A percentile compares a stretch with the other conserved stretches of the same genome.
Evolutionary conservation across 1,140 invertebrate genomes (phyloP).

Genomic region (Nephila pilipes): DNA sequence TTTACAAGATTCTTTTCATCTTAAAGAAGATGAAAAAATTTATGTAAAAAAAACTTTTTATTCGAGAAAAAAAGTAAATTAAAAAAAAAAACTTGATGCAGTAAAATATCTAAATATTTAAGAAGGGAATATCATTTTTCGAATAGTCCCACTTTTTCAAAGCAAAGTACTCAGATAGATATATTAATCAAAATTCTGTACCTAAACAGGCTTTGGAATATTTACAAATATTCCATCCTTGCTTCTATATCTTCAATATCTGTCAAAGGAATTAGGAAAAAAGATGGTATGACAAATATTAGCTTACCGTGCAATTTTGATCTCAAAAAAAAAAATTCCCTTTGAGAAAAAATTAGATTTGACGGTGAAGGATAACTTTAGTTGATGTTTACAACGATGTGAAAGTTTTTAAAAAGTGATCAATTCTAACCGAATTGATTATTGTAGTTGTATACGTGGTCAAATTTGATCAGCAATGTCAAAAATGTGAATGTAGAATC

Average conservation of each 20-base stretch:
- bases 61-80: no score
- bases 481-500: background rate
- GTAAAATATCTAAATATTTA: no score
- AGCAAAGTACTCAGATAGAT: no score
- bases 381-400: conserved; percentile 14
- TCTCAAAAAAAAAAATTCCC: background rate
- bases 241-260: background rate
- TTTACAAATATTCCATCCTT: background rate
- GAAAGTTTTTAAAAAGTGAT: conserved; percentile 56
- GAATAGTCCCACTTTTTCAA: no score
- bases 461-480: background rate
- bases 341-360: background rate
- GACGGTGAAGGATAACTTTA: conserved; percentile 39
- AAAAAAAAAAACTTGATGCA: no score
- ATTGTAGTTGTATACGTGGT: background rate
- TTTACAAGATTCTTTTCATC: no score
- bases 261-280: conserved; percentile 28
- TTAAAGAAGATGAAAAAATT: no score
- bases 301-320: background rate
- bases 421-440: conserved; percentile 57
- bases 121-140: no score
- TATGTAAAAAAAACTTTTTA: no score
- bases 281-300: conserved; percentile 6
- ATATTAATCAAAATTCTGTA: no score
- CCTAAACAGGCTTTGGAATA: no score